Evolutionary conservation across 2,888 invertebrate species (phyloP), one percentile per base, ranked within the genome.

Genomic region (Amphipoea lucens): DNA sequence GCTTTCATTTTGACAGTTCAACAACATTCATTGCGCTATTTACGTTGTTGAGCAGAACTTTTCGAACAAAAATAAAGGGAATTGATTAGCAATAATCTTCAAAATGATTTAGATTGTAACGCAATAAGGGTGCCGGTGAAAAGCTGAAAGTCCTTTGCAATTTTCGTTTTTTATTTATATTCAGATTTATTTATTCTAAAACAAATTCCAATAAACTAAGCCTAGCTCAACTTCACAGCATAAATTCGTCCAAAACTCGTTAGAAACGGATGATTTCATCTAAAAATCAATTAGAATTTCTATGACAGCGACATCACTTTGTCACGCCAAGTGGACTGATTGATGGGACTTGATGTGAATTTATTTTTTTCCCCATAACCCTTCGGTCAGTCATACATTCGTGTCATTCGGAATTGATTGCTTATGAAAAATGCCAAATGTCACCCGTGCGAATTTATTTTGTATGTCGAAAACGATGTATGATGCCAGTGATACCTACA

Each of bases 321-420:
- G 92, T 92, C 92, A 91, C 86, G 60, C 76, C 90, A 91, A 92
- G 93, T 92, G 93, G 88, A 85, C 91, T 95, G 96, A 96, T 95
- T 92, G 95, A 95, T 96, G 94, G 88, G 78, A 90, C 91, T 92
- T 91, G 92, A 92, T 93, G 91, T 87, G 91, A 93, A 92, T 94
- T 93, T 93, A 92, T 94, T 93, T 87, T 91, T 90, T 91, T 91
- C 91, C 90, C 88, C 89, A 87, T 92, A 92, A 92, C 92, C 91
- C 93, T 92, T 92, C 92, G 91, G 83, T 79, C 75, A 71, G 68
- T 87, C 89, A 90, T 90, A 90, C 90, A 92, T 92, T 89, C 92
- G 87, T 91, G 93, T 94, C 94, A 93, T 93, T 92, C 88, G 84
- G 86, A 93, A 95, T 95, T 95, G 95, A 95, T 95, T 94, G 94